Evolutionary conservation across 2,888 invertebrate species (phyloP), one percentile per base, ranked within the genome.

Genomic region (Brassicogethes aeneus): DNA sequence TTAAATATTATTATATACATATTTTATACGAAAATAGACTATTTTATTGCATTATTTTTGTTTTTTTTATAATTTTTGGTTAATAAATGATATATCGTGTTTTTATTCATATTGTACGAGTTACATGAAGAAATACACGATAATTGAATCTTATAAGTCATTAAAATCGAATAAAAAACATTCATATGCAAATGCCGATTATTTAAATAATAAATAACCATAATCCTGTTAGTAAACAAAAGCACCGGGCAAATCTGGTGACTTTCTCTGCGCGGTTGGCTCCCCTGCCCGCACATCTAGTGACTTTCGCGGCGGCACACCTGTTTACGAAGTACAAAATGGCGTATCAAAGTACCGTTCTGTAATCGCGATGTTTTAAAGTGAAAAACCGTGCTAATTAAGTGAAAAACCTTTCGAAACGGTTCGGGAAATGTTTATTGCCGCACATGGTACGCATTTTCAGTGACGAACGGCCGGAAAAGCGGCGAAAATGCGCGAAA

Each of bases 401-500:
- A n/a, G n/a, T n/a, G n/a, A n/a, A n/a, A n/a, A n/a, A n/a, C n/a
- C n/a, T n/a, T n/a, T n/a, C n/a, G n/a, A 10, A 23, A 23, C 23
- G 23, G 5, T 7, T 23, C 23, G 23, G 23, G 10, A 23, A 23
- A 23, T 23, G 23, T n/a, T n/a, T n/a, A 23, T 23, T 10, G 23
- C 23, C 10, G 23, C 23, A 10, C 5, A 10, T 23, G 23, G 5
- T 23, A 7, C 23, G 23, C 5, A 10, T 23, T n/a, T n/a, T n/a
- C n/a, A n/a, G n/a, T 10, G 23, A 10, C 10, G 23, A 23, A 23
- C 23, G 23, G 23, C 10, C 5, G 5, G 23, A 23, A 23, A 10
- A 7, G 23, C 23, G 23, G 23, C 5, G 10, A 7, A 23, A 23
- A 23, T 10, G 23, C 10, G 23, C 23, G 47, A 55, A 64, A 64